Conservation (phyloP, 2,113 vertebrate genomes). For the Urocitellus parryii region DNA sequence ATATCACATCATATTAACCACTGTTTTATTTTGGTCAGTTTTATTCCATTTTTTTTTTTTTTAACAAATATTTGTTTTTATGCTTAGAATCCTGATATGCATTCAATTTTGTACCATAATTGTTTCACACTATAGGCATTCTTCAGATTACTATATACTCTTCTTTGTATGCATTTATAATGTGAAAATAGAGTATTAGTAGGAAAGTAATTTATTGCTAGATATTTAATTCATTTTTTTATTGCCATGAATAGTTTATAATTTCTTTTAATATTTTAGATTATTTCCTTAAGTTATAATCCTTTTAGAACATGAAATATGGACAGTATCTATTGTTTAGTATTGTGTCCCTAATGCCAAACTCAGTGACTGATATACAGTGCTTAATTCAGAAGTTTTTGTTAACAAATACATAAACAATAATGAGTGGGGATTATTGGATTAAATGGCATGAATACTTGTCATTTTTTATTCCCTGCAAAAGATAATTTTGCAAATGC, state of each 20-base stretch:
- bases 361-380: not conserved
- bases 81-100: not conserved
- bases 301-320: not conserved
- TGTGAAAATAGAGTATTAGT: not conserved
- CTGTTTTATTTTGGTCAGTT: slow-evolving; percentile 39
- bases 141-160: not conserved
- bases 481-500: not conserved
- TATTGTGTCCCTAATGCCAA: not conserved
- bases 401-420: not conserved
- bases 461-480: not conserved
- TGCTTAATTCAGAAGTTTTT: slow-evolving; percentile 9
- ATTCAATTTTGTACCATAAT: not conserved
- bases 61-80: not conserved
- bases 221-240: slow-evolving; percentile 5
- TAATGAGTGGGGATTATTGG: not conserved
- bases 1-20: not conserved
- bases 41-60: not conserved
- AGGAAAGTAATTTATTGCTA: not conserved
- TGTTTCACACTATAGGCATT: not conserved
- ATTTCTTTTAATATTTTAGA: slow-evolving; percentile 54
- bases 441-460: slow-evolving; percentile 9
- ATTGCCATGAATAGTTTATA: not conserved
- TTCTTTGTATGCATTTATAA: not conserved
- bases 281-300: slow-evolving; percentile 18
- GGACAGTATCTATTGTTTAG: not conserved